Evolutionary conservation across 2,888 invertebrate species (phyloP).

Genomic region (Trissolcus japonicus): DNA sequence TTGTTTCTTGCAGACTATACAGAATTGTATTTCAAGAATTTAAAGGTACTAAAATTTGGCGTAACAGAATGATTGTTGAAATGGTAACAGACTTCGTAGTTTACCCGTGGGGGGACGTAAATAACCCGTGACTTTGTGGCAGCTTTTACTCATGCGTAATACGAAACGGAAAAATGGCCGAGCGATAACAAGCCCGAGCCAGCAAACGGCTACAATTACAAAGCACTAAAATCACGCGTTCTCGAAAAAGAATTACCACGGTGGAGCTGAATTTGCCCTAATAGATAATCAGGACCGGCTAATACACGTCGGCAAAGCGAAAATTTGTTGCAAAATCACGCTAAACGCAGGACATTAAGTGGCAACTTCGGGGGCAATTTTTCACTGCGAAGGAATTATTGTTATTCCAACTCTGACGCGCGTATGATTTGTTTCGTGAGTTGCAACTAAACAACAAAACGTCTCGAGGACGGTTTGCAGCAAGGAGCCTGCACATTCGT

Average conservation of each 20-base stretch:
- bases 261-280: slow-evolving; percentile 7
- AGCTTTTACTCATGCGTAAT: slow-evolving; percentile 38
- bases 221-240: slow-evolving; percentile 30
- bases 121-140: slow-evolving; percentile 46
- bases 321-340: slow-evolving; percentile 6
- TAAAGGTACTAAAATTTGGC: too few species aligned
- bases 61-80: too few species aligned
- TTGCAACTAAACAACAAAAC: slow-evolving; percentile 37
- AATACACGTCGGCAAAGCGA: slow-evolving; percentile 14
- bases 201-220: slow-evolving; percentile 27
- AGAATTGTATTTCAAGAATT: too few species aligned
- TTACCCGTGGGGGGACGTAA: slow-evolving; percentile 30
- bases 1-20: too few species aligned
- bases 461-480: slow-evolving; percentile 24
- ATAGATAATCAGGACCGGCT: slow-evolving; percentile 31
- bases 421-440: slow-evolving; percentile 32
- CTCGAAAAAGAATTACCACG: slow-evolving; percentile 3
- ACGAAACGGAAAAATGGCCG: slow-evolving; percentile 26
- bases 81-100: slow-evolving; percentile 4
- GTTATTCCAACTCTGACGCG: slow-evolving; percentile 28
- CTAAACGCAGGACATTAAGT: slow-evolving; percentile 7
- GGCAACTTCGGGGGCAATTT: slow-evolving; percentile 15
- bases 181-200: slow-evolving; percentile 22
- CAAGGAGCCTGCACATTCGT: slow-evolving; percentile 38
- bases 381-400: slow-evolving; percentile 25